These are phyloP conservation scores for Petromus typicus DNA, from an alignment of 2,113 vertebrate genomes.

Conservation along the genomic window DNA sequence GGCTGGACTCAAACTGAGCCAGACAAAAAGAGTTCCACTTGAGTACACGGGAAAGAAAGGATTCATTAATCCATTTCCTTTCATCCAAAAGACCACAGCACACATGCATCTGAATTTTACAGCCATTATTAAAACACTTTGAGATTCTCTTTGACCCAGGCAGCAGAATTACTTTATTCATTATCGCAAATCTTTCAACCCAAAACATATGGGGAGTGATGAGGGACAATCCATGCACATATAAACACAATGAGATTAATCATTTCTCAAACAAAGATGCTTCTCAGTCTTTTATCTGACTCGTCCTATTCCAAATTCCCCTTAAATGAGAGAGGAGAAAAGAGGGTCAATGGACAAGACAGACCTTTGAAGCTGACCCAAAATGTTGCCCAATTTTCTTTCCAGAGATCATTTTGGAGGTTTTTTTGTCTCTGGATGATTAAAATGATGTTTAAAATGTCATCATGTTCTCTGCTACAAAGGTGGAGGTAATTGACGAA, in stretches of 20 bases:
- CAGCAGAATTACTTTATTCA: not conserved
- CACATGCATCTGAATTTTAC: not conserved
- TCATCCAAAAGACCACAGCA: slow-evolving; percentile 45
- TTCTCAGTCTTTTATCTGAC: not conserved
- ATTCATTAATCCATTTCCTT: slow-evolving; percentile 51
- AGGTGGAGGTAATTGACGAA: not conserved
- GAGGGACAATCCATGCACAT: slow-evolving; percentile 24
- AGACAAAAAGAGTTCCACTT: slow-evolving; percentile 38
- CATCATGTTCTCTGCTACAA: not conserved
- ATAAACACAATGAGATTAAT: slow-evolving; percentile 14
- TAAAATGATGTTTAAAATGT: not conserved
- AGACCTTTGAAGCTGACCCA: not conserved
- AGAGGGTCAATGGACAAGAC: not conserved
- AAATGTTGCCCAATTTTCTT: not conserved
- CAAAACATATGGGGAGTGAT: not conserved
- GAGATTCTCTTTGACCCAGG: not conserved
- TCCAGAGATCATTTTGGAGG: not conserved
- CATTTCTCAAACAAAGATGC: not conserved
- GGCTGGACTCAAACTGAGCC: slow-evolving; percentile 34
- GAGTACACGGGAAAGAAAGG: slow-evolving; percentile 10
- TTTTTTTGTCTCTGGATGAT: not conserved
- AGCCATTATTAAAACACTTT: not conserved
- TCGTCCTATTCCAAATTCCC: not conserved
- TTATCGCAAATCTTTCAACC: slow-evolving; percentile 11
- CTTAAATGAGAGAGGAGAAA: not conserved